Evolutionary conservation across 2,888 invertebrate species (phyloP).

Genomic region (Drosophila tanythrix): DNA sequence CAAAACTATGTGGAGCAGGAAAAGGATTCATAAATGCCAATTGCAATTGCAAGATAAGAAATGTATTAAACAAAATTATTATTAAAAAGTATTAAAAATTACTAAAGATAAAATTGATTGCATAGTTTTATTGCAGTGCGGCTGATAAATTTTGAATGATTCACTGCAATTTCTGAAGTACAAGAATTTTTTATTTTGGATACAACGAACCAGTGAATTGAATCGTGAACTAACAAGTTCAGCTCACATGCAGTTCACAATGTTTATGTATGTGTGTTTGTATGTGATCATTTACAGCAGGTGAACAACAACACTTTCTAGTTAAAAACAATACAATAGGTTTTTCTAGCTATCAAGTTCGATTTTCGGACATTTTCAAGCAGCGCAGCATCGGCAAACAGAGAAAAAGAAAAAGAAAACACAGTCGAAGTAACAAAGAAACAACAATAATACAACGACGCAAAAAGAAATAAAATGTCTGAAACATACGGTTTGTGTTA

Average conservation of each 20-base stretch:
- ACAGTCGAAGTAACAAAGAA: slow-evolving; percentile 23
- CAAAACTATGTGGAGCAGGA: slow-evolving; percentile 69
- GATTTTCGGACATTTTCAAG: slow-evolving; percentile 13
- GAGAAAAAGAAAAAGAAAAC: neutral
- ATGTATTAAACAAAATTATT: neutral
- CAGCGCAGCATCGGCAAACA: neutral
- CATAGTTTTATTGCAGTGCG: neutral
- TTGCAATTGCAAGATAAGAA: neutral
- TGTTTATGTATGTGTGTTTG: slow-evolving; percentile 17
- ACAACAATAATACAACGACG: slow-evolving; percentile 41
- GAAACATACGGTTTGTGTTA: slow-evolving; percentile 83
- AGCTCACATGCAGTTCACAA: slow-evolving; percentile 26
- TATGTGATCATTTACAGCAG: slow-evolving; percentile 18
- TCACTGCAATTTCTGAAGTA: neutral
- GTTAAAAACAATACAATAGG: slow-evolving; percentile 43
- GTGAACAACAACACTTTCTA: slow-evolving; percentile 53
- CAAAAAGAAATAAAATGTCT: slow-evolving; percentile 77
- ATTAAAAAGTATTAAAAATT: slow-evolving; percentile 3
- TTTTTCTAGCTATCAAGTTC: slow-evolving; percentile 5
- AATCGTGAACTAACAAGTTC: slow-evolving; percentile 39
- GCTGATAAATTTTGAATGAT: neutral
- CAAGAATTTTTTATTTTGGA: neutral
- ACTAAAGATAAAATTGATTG: neutral
- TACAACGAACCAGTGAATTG: slow-evolving; percentile 8
- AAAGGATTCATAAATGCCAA: slow-evolving; percentile 40